Evolutionary conservation across 2,888 invertebrate genomes (phyloP).

Genomic region (Vesta saturnalis): DNA sequence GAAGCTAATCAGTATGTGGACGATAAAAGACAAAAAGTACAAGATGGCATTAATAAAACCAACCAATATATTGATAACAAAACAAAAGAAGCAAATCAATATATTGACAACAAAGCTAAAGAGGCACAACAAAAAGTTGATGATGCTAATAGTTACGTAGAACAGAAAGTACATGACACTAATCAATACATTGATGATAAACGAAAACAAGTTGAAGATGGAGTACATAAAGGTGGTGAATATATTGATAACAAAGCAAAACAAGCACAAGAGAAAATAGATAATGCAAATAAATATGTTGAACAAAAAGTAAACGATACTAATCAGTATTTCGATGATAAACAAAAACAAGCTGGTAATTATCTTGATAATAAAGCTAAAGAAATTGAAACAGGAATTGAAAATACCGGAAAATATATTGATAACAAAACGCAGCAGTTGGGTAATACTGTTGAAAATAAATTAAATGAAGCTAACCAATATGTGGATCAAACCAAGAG

Average conservation of each 20-base stretch:
- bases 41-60: slow-evolving; percentile 18
- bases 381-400: slow-evolving; percentile 36
- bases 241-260: slow-evolving; percentile 53
- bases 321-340: slow-evolving; percentile 51
- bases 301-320: slow-evolving; percentile 33
- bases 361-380: slow-evolving; percentile 53
- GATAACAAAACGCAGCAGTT: slow-evolving; percentile 51
- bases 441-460: slow-evolving; percentile 28
- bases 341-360: slow-evolving; percentile 40
- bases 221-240: slow-evolving; percentile 30
- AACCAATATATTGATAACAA: slow-evolving; percentile 47
- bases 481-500: slow-evolving; percentile 30
- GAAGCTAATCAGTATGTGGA: slow-evolving; percentile 35
- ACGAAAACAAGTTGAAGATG: slow-evolving; percentile 33
- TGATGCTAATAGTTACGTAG: not conserved
- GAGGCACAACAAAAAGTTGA: slow-evolving; percentile 35
- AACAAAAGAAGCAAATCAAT: slow-evolving; percentile 40
- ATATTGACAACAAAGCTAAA: not conserved
- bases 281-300: slow-evolving; percentile 15
- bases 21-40: slow-evolving; percentile 31
- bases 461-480: slow-evolving; percentile 34
- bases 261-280: slow-evolving; percentile 35
- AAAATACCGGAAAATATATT: slow-evolving; percentile 44
- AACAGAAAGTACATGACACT: slow-evolving; percentile 36
- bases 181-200: slow-evolving; percentile 40